These are phyloP conservation scores for Lerista edwardsae DNA, from an alignment of 2,797 vertebrate species.

Conservation along the genomic window DNA sequence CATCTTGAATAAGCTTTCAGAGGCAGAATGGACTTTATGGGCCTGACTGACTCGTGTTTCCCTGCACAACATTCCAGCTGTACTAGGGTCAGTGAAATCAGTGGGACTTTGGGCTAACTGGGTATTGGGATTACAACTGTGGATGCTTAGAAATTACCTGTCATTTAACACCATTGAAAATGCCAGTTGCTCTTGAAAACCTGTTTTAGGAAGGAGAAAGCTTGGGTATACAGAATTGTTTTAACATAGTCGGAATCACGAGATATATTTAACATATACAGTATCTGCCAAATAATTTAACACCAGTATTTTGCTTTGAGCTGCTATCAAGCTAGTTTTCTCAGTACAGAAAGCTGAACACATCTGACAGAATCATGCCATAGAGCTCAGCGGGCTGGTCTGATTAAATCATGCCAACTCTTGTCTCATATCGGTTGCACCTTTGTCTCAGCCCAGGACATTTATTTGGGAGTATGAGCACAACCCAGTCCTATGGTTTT, in stretches of 20 bases:
- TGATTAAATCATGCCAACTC: not conserved
- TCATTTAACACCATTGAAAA: not conserved
- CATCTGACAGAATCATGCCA: not conserved
- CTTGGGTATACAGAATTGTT: constrained; percentile 10
- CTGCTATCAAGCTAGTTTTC: not conserved
- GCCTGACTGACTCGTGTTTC: not conserved
- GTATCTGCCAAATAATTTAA: not conserved
- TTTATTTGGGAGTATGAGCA: no score
- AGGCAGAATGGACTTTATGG: not conserved
- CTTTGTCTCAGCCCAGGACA: not conserved
- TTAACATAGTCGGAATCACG: not conserved
- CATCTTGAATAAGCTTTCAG: not conserved
- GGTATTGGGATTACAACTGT: not conserved
- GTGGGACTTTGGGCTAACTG: not conserved
- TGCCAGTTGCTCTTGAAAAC: not conserved
- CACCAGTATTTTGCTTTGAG: constrained; percentile 7
- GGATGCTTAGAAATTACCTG: not conserved
- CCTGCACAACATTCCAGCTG: not conserved
- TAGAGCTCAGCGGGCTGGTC: not conserved
- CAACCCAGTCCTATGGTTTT: no score
- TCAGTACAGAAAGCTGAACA: not conserved
- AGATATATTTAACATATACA: constrained; percentile 15
- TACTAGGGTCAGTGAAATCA: not conserved
- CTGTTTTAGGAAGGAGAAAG: not conserved
- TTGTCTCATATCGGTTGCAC: not conserved